Base-by-base conservation (phyloP, 1,140 invertebrate species). In the Saccostrea echinata region DNA sequence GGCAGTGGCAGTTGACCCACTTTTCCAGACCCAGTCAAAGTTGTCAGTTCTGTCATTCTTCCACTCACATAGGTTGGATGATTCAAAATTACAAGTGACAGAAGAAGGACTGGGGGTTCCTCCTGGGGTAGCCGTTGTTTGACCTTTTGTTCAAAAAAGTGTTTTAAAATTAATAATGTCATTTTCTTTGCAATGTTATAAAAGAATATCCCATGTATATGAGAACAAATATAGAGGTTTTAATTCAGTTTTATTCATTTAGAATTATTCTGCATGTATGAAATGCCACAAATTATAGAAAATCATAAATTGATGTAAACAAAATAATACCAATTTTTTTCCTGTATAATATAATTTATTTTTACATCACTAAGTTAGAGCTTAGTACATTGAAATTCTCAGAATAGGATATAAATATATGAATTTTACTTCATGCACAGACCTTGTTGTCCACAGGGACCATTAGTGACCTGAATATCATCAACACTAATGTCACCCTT, bases 11-110 rank as follows among this genome's bases (percentile, higher is more conserved):
- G 93, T 92, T 21, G 82, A 55, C 0, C 87, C 89, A 18, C 86
- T 35, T 13, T 81, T 84, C 64, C 90, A 85, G 12, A 81, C 91
- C 94, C 94, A 94, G 88, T 94, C 90, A 90, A 94, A 94, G 82
- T 92, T 89, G 80, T 92, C 93, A 12, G 61, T 90, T 51, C 57
- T 90, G 68, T 92, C 91, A 80, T 94, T 91, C 9, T 83, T 93
- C 85, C 91, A 94, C 51, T 93, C 93, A 92, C 94, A 95, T 0
- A 93, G 89, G 55, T 90, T 82, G 8, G 80, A 51, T 11, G 90
- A 90, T 87, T 94, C 93, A 92, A 95, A 94, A 88, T 94, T 91
- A 91, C 94, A 94, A 1, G 33, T 84, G 30, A 86, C 68, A 61
- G 30, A 24, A 27, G 51, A 52, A 3, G 27, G 51, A 81, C 43